Base-by-base conservation (phyloP, 2,797 vertebrate species). In the Thripadectes ignobilis region DNA sequence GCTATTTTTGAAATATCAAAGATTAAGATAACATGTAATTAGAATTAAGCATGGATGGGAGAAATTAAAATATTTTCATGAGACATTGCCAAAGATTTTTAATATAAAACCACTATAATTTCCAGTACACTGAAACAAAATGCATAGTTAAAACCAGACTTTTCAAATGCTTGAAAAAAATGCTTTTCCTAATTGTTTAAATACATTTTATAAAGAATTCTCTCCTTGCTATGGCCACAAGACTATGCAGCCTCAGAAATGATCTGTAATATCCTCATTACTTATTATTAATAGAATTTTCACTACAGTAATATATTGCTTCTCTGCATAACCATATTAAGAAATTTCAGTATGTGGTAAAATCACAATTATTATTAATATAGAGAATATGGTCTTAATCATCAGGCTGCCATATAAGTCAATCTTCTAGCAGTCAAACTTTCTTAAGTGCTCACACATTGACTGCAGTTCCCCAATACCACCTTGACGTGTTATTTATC, bases 391-490 rank as follows among this genome's bases (percentile, higher is more conserved):
- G 39, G 36, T 95, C 45, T 65, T 54, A 93, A 82, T 58, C 84
- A 84, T 59, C 49, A 91, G 32, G 59, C 20, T 96, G 54, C 55
- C 22, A 55, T 62, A 91, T 85, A 51, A 85, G 51, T 81, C 83
- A 88, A 80, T 85, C 72, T 71, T 88, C 76, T 68, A 95, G 67
- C 41, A 97, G 74, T 79, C 74, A 93, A 91, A 95, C 30, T 85
- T 75, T 74, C 24, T 41, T 78, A 91, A 84, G 55, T 69, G 81
- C 23, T 95, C 52, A 88, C 77, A 75, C 2, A 39, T 43, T 43
- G 74, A 81, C 48, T 85, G 61, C 51, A 85, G 6, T 69, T 95
- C 69, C 65, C 72, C 46, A 54, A 19, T 45, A 87, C 30, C 45
- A 69, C 58, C 61, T 51, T 85, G 63, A 85, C 65, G 57, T 63